phyloP scores from a whole-genome alignment of 2,888 invertebrate genomes.

The Scaptomyza reducta region DNA sequence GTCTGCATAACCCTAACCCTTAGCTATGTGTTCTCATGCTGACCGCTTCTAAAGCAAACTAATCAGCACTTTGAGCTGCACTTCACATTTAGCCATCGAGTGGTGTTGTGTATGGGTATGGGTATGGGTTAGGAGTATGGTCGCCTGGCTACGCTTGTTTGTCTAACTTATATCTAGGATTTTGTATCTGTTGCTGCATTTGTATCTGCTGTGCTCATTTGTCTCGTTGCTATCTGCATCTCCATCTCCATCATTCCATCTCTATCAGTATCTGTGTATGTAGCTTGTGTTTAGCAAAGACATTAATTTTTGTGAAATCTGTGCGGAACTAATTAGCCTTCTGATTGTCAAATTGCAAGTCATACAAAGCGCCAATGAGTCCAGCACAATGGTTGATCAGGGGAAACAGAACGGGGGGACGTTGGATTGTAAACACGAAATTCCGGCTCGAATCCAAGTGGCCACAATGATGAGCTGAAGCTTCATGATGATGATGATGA shows the following conservation, averaged over 20 bases:
- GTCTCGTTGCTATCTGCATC: slow-evolving; percentile 1
- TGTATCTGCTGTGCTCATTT: slow-evolving; percentile 5
- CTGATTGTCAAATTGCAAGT: slow-evolving; percentile 79
- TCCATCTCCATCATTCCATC: background rate
- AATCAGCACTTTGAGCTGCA: slow-evolving; percentile 51
- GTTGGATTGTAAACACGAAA: background rate
- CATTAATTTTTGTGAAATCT: slow-evolving; percentile 80
- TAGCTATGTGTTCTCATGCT: background rate
- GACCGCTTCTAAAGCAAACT: slow-evolving; percentile 40
- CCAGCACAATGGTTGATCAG: background rate
- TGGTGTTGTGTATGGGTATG: background rate
- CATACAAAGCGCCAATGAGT: slow-evolving; percentile 57
- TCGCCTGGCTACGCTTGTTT: slow-evolving; percentile 40
- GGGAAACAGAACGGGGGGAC: background rate
- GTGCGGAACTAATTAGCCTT: slow-evolving; percentile 78
- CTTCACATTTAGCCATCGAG: slow-evolving; percentile 22
- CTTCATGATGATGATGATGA: slow-evolving; percentile 24
- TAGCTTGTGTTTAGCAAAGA: slow-evolving; percentile 51
- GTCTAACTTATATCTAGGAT: slow-evolving; percentile 20
- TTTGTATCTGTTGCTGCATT: background rate
- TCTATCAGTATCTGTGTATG: slow-evolving; percentile 15
- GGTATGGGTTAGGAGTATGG: background rate
- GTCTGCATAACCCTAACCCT: background rate
- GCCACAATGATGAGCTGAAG: slow-evolving; percentile 51
- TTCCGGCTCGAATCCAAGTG: slow-evolving; percentile 25